A percentile compares a stretch with the other conserved stretches of the same genome.
These are phyloP conservation scores for Euura lappo DNA, from an alignment of 1,140 invertebrate genomes.

Conservation along the genomic window DNA sequence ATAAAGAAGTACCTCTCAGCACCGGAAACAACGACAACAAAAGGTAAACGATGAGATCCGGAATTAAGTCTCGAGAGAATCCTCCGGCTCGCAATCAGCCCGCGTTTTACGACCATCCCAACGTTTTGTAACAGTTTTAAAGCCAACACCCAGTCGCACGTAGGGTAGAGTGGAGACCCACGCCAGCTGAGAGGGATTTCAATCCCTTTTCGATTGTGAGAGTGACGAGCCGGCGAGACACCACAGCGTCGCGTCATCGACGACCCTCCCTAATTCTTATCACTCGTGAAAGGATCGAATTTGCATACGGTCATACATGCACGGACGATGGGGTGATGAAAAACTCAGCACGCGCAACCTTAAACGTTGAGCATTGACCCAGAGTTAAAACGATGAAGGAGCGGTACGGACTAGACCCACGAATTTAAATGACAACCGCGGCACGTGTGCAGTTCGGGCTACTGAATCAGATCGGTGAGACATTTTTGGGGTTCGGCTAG, in stretches of 20 bases:
- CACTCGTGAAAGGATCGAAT: neutral
- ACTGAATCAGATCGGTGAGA: neutral
- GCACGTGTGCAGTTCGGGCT: neutral
- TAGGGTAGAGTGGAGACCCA: neutral
- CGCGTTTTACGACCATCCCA: no score
- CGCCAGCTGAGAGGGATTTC: neutral
- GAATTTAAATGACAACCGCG: conserved; percentile 3
- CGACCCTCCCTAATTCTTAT: conserved; percentile 1
- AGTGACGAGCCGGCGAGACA: neutral
- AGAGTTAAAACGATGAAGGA: neutral
- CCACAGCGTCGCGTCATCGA: neutral
- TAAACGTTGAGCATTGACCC: neutral
- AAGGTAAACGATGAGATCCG: no score
- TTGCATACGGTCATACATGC: neutral
- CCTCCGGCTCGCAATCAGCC: no score
- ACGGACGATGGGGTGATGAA: neutral
- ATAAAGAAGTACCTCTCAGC: no score
- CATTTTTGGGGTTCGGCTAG: neutral
- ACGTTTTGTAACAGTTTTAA: no score
- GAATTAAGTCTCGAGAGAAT: no score
- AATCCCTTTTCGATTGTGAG: neutral
- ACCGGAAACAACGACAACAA: no score
- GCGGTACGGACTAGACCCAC: neutral
- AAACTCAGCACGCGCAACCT: neutral
- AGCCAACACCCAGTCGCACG: neutral